Evolutionary conservation across 1,140 invertebrate species (phyloP).

Genomic region (Diuraphis noxia): DNA sequence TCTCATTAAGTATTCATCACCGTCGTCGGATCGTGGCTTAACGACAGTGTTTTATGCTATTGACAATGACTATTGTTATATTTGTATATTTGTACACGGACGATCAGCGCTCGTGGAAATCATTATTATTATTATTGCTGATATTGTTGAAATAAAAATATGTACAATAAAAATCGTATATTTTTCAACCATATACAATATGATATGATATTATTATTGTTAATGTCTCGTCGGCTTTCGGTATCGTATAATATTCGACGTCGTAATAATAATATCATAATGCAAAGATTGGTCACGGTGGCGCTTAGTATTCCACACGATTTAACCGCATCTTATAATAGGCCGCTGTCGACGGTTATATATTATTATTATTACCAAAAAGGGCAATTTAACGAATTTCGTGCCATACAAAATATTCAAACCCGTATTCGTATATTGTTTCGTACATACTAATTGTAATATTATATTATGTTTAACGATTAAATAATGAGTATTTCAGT

Average conservation of each 20-base stretch:
- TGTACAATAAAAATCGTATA: neutral
- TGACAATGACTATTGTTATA: slow-evolving; percentile 35
- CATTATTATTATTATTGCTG: slow-evolving; percentile 22
- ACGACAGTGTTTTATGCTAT: slow-evolving; percentile 31
- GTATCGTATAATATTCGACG: neutral
- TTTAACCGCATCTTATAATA: neutral
- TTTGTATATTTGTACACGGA: neutral
- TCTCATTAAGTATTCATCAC: slow-evolving; percentile 44
- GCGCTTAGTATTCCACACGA: slow-evolving; percentile 33
- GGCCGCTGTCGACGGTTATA: neutral
- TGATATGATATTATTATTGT: neutral
- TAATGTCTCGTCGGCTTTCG: neutral
- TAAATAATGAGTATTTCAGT: neutral
- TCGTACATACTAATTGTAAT: neutral
- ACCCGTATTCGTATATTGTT: neutral
- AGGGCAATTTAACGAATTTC: neutral
- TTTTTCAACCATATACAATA: neutral
- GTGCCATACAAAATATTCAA: neutral
- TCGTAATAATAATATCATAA: neutral
- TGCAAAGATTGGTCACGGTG: slow-evolving; percentile 14
- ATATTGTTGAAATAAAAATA: slow-evolving; percentile 13
- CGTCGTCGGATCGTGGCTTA: slow-evolving; percentile 6
- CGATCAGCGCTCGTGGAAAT: slow-evolving; percentile 19
- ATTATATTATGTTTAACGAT: neutral
- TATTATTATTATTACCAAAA: neutral